Conservation (phyloP, 1,140 invertebrate genomes). For the Wasmannia auropunctata region DNA sequence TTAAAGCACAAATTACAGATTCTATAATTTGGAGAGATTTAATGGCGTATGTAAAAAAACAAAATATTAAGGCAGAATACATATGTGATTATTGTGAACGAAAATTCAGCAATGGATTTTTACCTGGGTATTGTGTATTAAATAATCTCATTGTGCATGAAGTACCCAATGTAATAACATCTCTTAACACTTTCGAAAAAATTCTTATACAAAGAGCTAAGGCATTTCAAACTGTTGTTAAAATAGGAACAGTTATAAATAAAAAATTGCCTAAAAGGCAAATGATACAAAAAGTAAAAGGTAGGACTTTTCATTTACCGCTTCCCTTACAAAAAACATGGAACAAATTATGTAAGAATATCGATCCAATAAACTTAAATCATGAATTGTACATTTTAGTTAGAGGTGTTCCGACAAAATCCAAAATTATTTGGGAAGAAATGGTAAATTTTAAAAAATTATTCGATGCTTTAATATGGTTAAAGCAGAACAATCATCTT, state of each 20-base stretch:
- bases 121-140: conserved; percentile 1
- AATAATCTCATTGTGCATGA: not conserved
- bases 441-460: conserved; percentile 60
- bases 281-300: not conserved
- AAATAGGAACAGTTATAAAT: not conserved
- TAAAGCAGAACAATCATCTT: conserved; percentile 65
- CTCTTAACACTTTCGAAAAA: not conserved
- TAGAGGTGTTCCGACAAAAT: conserved; percentile 62
- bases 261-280: not conserved
- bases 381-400: conserved; percentile 73
- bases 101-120: not conserved
- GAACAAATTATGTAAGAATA: not conserved
- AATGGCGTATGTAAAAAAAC: not conserved
- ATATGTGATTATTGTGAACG: not conserved
- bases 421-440: conserved; percentile 65
- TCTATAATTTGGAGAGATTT: not conserved
- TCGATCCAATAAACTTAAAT: conserved; percentile 1
- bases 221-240: not conserved
- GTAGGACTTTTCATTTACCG: not conserved
- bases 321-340: too few species aligned
- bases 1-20: not conserved
- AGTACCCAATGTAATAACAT: not conserved
- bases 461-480: conserved; percentile 53
- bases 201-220: not conserved
- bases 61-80: not conserved